phyloP scores from a whole-genome alignment of 1,140 invertebrate species.

The Drusus annulatus region DNA sequence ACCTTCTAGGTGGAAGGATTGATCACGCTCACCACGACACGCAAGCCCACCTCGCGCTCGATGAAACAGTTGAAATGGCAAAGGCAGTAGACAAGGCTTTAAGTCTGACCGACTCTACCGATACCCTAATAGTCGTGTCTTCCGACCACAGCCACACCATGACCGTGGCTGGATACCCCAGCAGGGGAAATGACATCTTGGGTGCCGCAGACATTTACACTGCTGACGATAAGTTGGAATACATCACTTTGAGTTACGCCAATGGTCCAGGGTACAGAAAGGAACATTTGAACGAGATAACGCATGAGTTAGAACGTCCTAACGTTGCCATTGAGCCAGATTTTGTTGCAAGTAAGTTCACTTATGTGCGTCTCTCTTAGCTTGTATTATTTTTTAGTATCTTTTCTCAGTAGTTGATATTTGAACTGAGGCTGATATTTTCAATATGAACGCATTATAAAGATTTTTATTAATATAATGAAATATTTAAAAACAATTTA shows the following conservation, averaged over 20 bases:
- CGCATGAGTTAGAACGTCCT: background rate
- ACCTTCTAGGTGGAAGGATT: constrained; percentile 80
- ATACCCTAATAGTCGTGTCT: constrained; percentile 86
- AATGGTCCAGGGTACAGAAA: constrained; percentile 72
- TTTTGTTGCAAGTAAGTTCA: constrained; percentile 13
- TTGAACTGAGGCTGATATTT: too few species aligned
- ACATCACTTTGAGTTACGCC: constrained; percentile 82
- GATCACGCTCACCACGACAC: constrained; percentile 90
- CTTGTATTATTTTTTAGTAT: too few species aligned
- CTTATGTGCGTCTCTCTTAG: too few species aligned
- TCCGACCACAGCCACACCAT: constrained; percentile 89
- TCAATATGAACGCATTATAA: too few species aligned
- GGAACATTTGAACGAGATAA: constrained; percentile 55
- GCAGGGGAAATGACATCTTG: constrained; percentile 75
- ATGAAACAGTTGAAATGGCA: constrained; percentile 85
- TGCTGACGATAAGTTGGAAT: constrained; percentile 72
- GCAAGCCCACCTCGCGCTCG: constrained; percentile 82
- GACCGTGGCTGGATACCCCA: constrained; percentile 77
- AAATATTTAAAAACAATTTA: too few species aligned
- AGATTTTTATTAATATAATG: too few species aligned
- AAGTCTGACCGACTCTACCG: constrained; percentile 77
- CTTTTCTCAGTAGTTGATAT: too few species aligned
- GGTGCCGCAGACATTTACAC: constrained; percentile 63
- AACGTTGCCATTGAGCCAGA: constrained; percentile 27
- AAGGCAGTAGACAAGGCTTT: constrained; percentile 80